Percentiles rank a stretch among this genome's conserved stretches.
Conservation (phyloP, 2,888 invertebrate species). For the Nowickia ferox region DNA sequence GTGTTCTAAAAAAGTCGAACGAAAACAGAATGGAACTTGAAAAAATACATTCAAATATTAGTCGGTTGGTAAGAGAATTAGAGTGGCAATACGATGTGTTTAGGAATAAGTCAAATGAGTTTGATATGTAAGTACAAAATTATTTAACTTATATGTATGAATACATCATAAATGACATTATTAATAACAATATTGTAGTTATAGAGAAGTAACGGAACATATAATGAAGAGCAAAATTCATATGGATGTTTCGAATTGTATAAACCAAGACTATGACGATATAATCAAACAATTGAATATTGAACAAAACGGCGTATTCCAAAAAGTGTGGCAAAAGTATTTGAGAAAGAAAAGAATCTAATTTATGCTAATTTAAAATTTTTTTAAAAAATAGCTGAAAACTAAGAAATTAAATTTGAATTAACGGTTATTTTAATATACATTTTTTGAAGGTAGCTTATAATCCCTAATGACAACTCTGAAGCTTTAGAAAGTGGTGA, state of each 20-base stretch:
- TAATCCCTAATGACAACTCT: too few relatives aligned
- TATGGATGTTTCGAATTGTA: slow-evolving; percentile 28
- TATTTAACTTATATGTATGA: neutral
- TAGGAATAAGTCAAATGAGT: slow-evolving; percentile 61
- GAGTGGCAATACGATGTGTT: slow-evolving; percentile 65
- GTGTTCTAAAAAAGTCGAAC: slow-evolving; percentile 47
- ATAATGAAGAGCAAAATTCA: slow-evolving; percentile 45
- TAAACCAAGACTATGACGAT: slow-evolving; percentile 42
- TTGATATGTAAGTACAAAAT: slow-evolving; percentile 66
- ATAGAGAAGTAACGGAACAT: slow-evolving; percentile 37
- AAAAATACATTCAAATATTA: slow-evolving; percentile 46
- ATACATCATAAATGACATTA: too few relatives aligned
- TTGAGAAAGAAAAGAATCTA: neutral
- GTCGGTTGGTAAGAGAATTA: slow-evolving; percentile 62
- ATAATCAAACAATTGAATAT: slow-evolving; percentile 31
- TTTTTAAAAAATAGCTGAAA: too few relatives aligned
- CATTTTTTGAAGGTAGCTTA: neutral
- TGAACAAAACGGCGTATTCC: slow-evolving; percentile 22
- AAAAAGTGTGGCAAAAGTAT: slow-evolving; percentile 42
- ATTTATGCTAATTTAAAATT: too few relatives aligned
- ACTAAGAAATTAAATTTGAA: neutral
- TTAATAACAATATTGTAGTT: slow-evolving; percentile 15
- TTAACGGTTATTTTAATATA: neutral
- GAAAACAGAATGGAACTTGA: slow-evolving; percentile 52
- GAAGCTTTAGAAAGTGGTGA: too few relatives aligned